These are phyloP conservation scores for Hypercompe scribonia DNA, from an alignment of 2,888 invertebrate species.

Conservation along the genomic window DNA sequence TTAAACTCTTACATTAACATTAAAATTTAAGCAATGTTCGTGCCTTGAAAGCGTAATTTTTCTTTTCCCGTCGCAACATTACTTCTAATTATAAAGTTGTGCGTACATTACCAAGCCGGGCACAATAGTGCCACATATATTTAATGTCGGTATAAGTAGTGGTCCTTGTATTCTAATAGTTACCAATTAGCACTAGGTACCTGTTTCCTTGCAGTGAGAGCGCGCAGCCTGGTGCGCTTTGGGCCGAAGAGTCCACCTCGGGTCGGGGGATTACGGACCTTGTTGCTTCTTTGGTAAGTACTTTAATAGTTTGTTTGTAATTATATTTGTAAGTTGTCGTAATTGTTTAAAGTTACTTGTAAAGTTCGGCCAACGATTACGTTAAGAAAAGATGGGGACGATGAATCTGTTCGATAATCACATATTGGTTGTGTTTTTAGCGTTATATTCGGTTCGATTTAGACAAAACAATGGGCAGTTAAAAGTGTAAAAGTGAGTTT, in stretches of 20 bases:
- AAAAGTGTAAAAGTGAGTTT: too few species aligned
- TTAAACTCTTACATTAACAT: slow-evolving; percentile 5
- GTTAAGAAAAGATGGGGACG: not conserved
- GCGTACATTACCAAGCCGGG: slow-evolving; percentile 44
- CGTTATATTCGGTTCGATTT: not conserved
- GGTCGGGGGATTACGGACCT: slow-evolving; percentile 72
- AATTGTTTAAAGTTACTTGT: slow-evolving; percentile 13
- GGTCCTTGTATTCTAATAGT: slow-evolving; percentile 28
- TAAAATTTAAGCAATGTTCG: slow-evolving; percentile 14
- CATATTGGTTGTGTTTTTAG: not conserved
- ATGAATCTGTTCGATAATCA: not conserved
- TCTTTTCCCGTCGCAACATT: slow-evolving; percentile 37
- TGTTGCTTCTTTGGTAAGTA: slow-evolving; percentile 76
- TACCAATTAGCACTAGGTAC: slow-evolving; percentile 13
- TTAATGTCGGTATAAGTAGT: slow-evolving; percentile 32
- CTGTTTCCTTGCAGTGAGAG: slow-evolving; percentile 71
- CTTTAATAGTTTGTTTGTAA: slow-evolving; percentile 31
- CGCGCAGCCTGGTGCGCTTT: slow-evolving; percentile 72
- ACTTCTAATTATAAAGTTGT: slow-evolving; percentile 50
- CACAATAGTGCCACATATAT: slow-evolving; percentile 32
- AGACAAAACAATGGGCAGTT: too few species aligned
- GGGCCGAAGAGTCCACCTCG: slow-evolving; percentile 61
- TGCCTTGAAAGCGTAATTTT: slow-evolving; percentile 41
- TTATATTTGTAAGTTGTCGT: not conserved
- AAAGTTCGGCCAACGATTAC: slow-evolving; percentile 9